A percentile compares a stretch with the other conserved stretches of the same genome.
Evolutionary conservation across 2,888 invertebrate species (phyloP).

Genomic region (Aspidapion aeneum): DNA sequence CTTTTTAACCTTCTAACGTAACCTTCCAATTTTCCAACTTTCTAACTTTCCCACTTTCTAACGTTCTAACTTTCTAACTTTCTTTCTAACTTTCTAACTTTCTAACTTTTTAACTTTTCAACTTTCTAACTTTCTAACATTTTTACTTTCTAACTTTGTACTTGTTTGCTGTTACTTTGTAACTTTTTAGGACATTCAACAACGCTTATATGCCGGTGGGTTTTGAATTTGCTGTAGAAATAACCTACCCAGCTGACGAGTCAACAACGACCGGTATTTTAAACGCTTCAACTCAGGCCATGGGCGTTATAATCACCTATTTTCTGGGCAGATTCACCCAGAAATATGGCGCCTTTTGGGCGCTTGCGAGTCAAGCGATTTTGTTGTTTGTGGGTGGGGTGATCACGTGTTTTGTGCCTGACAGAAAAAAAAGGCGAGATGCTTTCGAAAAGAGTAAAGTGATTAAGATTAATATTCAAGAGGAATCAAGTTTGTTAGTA

Average conservation of each 20-base stretch:
- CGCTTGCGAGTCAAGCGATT: slow-evolving; percentile 27
- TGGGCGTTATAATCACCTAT: slow-evolving; percentile 32
- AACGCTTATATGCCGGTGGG: slow-evolving; percentile 36
- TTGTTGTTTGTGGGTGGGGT: slow-evolving; percentile 31
- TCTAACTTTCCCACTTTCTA: no score
- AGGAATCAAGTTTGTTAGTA: no score
- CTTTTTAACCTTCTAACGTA: no score
- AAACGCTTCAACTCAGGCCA: slow-evolving; percentile 33
- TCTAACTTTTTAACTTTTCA: no score
- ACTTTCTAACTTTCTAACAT: no score
- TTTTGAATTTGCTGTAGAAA: slow-evolving; percentile 36
- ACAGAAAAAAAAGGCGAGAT: slow-evolving; percentile 31
- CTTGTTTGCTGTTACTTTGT: no score
- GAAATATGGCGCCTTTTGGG: slow-evolving; percentile 33
- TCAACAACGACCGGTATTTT: slow-evolving; percentile 36
- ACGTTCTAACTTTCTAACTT: no score
- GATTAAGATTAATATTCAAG: no score
- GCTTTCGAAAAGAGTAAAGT: slow-evolving; percentile 20
- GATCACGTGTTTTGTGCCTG: slow-evolving; percentile 32
- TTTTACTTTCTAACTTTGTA: no score
- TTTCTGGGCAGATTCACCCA: slow-evolving; percentile 29
- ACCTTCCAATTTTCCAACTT: no score
- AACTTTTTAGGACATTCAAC: slow-evolving; percentile 32
- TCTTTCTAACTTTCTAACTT: no score
- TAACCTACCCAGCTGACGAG: slow-evolving; percentile 37